Base-by-base conservation (phyloP, 1,140 invertebrate genomes). In the Rhagoletis pomonella region DNA sequence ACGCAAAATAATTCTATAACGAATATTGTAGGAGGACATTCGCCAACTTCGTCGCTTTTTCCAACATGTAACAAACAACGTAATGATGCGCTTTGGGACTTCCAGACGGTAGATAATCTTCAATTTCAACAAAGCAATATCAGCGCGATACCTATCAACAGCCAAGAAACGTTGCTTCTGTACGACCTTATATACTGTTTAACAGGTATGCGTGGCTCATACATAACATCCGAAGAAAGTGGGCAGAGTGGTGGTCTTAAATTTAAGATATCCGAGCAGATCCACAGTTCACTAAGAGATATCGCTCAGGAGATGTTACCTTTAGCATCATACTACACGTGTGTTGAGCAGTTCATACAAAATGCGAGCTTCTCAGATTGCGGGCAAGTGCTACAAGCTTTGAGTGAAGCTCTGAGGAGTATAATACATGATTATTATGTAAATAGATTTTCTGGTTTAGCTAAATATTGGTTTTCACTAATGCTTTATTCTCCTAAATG, bases 361-460 rank as follows among this genome's bases (percentile, higher is more conserved):
- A 95, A 95, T 89, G 95, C 94, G 89, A 95, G 95, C 88, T 94
- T 95, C 85, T 96, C 96, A 94, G 96, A 97, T 91, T 96, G 96
- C 93, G 98, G 98, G 44, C 95, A 98, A 94, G 97, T 99, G 0
- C 97, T 98, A 93, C 98, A 99, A 94, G 97, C 98, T 5, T 94
- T 99, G 7, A 96, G 96, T 90, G 96, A 96, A 86, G 96, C 96
- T 17, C 96, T 99, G 93, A 94, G 95, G 89, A 95, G 94, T 62
- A 93, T 98, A 67, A 93, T 98, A 17, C 96, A 97, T 90, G 97
- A 97, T 92, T 97, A 97, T 93, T 95, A 95, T 93, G 95, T 96
- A 91, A 94, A 94, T 94, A 88, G 86, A 14, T 29, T 9, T 42
- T 39, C 14, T 39, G 42, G 42, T 39, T n/a, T 6, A 12, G 12